phyloP scores from a whole-genome alignment of 2,113 vertebrate genomes.

The Theropithecus gelada region DNA sequence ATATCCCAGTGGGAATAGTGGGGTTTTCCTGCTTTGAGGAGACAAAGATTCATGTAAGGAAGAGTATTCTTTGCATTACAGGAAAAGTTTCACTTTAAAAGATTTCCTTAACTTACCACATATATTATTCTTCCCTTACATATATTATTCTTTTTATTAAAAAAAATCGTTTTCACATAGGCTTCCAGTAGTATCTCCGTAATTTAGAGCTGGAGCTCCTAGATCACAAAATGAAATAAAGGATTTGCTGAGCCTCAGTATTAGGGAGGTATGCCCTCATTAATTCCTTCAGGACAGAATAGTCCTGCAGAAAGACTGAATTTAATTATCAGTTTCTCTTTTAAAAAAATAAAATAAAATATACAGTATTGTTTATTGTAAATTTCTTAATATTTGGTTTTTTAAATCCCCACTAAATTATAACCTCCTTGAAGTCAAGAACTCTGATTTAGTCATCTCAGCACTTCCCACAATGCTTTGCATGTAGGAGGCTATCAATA shows the following conservation, averaged over 20 bases:
- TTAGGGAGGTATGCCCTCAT: neutral
- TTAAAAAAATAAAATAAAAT: neutral
- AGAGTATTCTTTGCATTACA: neutral
- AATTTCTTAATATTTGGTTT: neutral
- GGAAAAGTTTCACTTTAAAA: neutral
- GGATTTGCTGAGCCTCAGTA: neutral
- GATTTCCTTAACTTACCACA: neutral
- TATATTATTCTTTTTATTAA: constrained; percentile 1
- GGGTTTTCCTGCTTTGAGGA: neutral
- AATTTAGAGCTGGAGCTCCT: neutral
- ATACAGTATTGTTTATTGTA: neutral
- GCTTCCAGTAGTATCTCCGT: neutral
- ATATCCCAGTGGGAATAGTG: neutral
- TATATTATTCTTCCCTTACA: neutral
- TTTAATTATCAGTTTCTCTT: constrained; percentile 17
- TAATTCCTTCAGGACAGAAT: neutral
- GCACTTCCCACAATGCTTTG: neutral
- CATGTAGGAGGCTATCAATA: neutral
- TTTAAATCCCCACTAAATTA: neutral
- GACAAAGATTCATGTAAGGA: neutral
- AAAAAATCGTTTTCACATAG: neutral
- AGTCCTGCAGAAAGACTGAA: neutral
- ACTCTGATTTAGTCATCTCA: neutral
- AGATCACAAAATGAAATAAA: neutral
- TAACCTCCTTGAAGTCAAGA: neutral